Base-by-base conservation (phyloP, 2,113 vertebrate genomes). In the Tichodroma muraria region DNA sequence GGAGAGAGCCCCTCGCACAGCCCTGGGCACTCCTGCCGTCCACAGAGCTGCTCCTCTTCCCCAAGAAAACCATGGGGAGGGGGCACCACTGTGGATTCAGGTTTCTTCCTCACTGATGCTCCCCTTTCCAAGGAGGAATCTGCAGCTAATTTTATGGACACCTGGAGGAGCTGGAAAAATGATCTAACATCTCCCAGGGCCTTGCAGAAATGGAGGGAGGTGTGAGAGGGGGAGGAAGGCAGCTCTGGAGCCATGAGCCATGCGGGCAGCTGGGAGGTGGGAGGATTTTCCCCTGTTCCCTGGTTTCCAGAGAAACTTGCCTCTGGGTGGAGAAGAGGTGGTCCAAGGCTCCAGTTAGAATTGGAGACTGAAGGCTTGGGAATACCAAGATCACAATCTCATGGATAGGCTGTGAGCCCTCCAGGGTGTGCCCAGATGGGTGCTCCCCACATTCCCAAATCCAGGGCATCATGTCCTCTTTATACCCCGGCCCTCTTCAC, bases 191-290 rank as follows among this genome's bases (percentile, higher is more conserved):
- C 83, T 92, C 94, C 65, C 42, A 84, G 66, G 65, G 73, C 76
- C 61, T 50, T 79, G 75, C 70, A 89, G 87, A 82, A 70, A 40
- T 63, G 65, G 80, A 95, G 93, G 89, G 84, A 94, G 91, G 93
- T 92, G 87, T 96, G 94, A 94, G 83, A 91, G 84, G 61, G 70
- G 93, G 91, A 89, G 93, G 89, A 84, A 93, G 81, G 87, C 89
- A 91, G 84, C 56, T 78, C 93, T 56, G 77, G 31, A 92, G 77
- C 93, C 80, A 30, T 30, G 37, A 95, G 91, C 80, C 6, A 8
- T 44, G 61, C 1, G 6, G 94, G 87, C 91, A 96, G 78, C 89
- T 95, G 93, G 87, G 86, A 78, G 33, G 94, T 94, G 70, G 89
- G 94, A 95, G 69, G 91, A 95, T 84, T 79, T 71, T 63, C 84